phyloP scores from a whole-genome alignment of 2,888 invertebrate species.

The Catocala sponsa region DNA sequence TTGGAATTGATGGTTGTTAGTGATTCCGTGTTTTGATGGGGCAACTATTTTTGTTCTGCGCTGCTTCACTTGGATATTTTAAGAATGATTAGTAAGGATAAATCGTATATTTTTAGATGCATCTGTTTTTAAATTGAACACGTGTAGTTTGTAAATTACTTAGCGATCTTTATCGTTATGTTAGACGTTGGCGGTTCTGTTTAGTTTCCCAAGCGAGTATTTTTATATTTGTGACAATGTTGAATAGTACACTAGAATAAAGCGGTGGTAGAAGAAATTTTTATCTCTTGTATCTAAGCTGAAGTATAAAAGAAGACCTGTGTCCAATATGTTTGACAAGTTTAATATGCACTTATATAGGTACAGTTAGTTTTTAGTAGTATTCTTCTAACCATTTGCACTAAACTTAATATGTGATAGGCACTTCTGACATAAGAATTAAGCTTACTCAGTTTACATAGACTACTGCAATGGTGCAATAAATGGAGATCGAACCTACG shows the following conservation, averaged over 20 bases:
- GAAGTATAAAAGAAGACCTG: too few species aligned
- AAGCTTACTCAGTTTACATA: too few species aligned
- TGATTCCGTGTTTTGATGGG: constrained; percentile 59
- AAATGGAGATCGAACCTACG: too few species aligned
- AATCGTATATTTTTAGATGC: constrained; percentile 48
- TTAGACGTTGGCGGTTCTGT: constrained; percentile 38
- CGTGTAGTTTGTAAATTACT: constrained; percentile 53
- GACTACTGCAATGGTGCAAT: too few species aligned
- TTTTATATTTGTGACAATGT: constrained; percentile 24
- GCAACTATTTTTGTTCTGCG: constrained; percentile 53
- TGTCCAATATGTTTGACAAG: too few species aligned
- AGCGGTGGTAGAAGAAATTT: neutral
- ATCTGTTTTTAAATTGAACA: constrained; percentile 53
- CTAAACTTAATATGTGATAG: too few species aligned
- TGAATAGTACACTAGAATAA: constrained; percentile 1
- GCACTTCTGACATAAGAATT: too few species aligned
- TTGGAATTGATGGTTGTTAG: constrained; percentile 83
- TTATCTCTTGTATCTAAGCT: too few species aligned
- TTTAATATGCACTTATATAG: neutral
- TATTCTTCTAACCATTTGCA: too few species aligned
- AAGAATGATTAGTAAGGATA: constrained; percentile 49
- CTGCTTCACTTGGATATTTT: constrained; percentile 48
- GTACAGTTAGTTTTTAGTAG: neutral
- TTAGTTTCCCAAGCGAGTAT: constrained; percentile 23
- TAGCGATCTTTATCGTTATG: constrained; percentile 43